Conservation (phyloP, 2,888 invertebrate species). For the Pseudanteris insignis region DNA sequence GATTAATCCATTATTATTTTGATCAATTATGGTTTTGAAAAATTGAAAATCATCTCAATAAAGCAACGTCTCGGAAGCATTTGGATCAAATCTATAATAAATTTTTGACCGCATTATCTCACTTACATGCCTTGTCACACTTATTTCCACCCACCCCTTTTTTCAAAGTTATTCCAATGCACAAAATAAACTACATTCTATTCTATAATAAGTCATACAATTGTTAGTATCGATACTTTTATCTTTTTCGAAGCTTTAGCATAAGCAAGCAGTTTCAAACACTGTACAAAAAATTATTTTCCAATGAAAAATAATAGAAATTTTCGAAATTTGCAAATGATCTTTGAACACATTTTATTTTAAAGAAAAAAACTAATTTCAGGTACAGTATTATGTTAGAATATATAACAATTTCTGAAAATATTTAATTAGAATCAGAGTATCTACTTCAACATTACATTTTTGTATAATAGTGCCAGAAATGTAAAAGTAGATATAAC, state of each 20-base stretch:
- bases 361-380: too few species aligned
- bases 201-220: slow-evolving; percentile 16
- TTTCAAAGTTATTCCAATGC: slow-evolving; percentile 12
- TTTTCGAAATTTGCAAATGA: too few species aligned
- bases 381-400: too few species aligned
- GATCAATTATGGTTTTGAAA: slow-evolving; percentile 9
- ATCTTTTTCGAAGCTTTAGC: slow-evolving; percentile 21
- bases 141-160: slow-evolving; percentile 60
- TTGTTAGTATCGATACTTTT: slow-evolving; percentile 27
- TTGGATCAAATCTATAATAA: slow-evolving; percentile 9
- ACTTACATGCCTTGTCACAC: slow-evolving; percentile 65
- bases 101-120: slow-evolving; percentile 42
- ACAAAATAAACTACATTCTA: too few species aligned
- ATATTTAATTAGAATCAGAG: slow-evolving; percentile 8
- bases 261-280: slow-evolving; percentile 21
- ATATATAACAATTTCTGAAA: too few species aligned
- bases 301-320: too few species aligned
- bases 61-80: slow-evolving; percentile 36
- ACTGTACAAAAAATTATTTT: slow-evolving; percentile 20
- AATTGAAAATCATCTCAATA: slow-evolving; percentile 38
- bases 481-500: slow-evolving; percentile 47
- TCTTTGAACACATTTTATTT: too few species aligned
- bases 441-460: slow-evolving; percentile 41
- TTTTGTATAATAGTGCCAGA: slow-evolving; percentile 44
- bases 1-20: slow-evolving; percentile 11